Percentiles rank a stretch among this genome's conserved stretches.
These are phyloP conservation scores for Cherax quadricarinatus DNA, from an alignment of 1,140 invertebrate species.

Conservation along the genomic window DNA sequence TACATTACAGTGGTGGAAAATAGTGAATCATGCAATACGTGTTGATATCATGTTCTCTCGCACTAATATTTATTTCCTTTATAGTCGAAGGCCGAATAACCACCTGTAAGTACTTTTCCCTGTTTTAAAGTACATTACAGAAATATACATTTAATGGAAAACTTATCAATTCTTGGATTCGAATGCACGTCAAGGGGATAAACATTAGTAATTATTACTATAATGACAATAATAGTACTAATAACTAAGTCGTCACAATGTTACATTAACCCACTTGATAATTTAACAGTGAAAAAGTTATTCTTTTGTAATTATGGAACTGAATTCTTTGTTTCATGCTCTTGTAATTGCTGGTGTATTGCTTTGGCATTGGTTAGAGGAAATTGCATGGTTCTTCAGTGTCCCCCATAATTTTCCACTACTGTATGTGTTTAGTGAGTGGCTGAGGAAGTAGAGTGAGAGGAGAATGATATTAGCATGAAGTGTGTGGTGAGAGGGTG, in stretches of 20 bases:
- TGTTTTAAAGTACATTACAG: constrained; percentile 56
- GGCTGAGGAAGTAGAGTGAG: neutral
- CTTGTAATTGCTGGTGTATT: constrained; percentile 3
- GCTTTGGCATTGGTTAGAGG: constrained; percentile 42
- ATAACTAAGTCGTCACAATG: constrained; percentile 8
- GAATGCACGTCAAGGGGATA: constrained; percentile 27
- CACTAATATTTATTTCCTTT: constrained; percentile 63
- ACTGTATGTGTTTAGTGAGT: constrained; percentile 20
- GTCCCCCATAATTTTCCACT: constrained; percentile 39
- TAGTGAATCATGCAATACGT: constrained; percentile 47
- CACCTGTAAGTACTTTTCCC: constrained; percentile 58
- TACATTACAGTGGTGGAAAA: constrained; percentile 50
- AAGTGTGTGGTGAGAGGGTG: neutral
- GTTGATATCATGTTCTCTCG: constrained; percentile 30
- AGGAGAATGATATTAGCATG: neutral
- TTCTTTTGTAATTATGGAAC: neutral
- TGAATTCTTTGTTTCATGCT: neutral
- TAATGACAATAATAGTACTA: neutral
- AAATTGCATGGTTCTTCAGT: constrained; percentile 49
- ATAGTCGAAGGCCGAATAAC: constrained; percentile 65
- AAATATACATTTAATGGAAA: constrained; percentile 3
- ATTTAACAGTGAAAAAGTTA: constrained; percentile 17
- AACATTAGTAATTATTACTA: neutral
- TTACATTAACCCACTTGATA: constrained; percentile 1
- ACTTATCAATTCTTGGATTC: neutral